Conservation (phyloP, 2,797 vertebrate species). For the Molossus alvarezi region DNA sequence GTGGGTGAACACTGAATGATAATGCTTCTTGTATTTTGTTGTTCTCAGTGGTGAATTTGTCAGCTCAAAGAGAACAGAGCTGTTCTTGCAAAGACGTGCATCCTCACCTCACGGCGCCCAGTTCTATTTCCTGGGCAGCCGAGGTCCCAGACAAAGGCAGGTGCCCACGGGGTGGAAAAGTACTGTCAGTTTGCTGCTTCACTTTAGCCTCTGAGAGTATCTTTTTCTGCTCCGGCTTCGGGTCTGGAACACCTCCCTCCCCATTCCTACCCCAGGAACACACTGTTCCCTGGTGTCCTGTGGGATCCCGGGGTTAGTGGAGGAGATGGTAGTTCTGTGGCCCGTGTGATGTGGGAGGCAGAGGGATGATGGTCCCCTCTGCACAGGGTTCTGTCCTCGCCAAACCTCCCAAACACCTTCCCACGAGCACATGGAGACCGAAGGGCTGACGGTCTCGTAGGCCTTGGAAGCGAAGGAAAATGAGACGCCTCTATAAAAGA, state of each 20-base stretch:
- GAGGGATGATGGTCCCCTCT: not conserved
- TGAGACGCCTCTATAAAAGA: slow-evolving; percentile 8
- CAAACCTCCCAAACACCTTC: not conserved
- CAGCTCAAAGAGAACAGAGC: not conserved
- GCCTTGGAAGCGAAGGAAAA: not conserved
- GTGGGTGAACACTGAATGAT: slow-evolving; percentile 45
- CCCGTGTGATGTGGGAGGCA: not conserved
- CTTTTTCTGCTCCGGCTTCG: not conserved
- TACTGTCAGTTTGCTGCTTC: not conserved
- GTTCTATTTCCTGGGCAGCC: not conserved
- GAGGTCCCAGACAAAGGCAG: not conserved
- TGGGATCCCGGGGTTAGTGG: not conserved
- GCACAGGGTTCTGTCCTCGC: not conserved
- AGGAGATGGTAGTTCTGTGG: not conserved
- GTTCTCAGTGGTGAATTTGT: slow-evolving; percentile 53
- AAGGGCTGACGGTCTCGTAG: not conserved
- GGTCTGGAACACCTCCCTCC: too few relatives aligned
- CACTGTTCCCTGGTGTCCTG: not conserved
- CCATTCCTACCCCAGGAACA: not conserved
- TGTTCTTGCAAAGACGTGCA: not conserved
- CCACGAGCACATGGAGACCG: not conserved
- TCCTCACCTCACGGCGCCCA: not conserved
- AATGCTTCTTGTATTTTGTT: slow-evolving; percentile 56
- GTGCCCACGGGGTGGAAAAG: not conserved
- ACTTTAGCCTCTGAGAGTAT: not conserved